Conservation (phyloP, 2,113 vertebrate species). For the Pitta sordida region DNA sequence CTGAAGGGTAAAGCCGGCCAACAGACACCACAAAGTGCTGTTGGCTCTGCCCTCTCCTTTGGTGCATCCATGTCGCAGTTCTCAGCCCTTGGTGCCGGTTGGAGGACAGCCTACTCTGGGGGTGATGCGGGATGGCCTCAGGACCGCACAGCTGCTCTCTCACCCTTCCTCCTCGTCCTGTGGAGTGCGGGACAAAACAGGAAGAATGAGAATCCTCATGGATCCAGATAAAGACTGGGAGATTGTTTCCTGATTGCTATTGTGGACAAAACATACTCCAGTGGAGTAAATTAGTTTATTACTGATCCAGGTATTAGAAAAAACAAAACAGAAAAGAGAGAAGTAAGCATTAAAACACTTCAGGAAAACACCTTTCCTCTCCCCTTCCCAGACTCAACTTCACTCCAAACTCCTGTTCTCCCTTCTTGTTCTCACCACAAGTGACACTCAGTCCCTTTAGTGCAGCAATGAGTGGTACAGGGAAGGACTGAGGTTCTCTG, state of each 20-base stretch:
- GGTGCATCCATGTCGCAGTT: not conserved
- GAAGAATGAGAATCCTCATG: not conserved
- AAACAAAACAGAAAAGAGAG: not conserved
- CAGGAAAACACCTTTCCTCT: not conserved
- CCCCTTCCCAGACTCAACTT: not conserved
- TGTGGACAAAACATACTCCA: fast-evolving
- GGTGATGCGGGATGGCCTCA: not conserved
- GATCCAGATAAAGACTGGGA: not conserved
- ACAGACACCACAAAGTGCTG: not conserved
- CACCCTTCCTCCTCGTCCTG: fast-evolving
- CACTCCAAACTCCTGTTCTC: not conserved
- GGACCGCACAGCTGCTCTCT: fast-evolving
- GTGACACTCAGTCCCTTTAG: not conserved
- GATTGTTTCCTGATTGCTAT: fast-evolving
- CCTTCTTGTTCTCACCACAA: fast-evolving
- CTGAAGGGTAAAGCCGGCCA: not conserved
- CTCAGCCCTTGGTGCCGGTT: fast-evolving
- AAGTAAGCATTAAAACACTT: not conserved
- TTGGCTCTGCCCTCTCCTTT: not conserved
- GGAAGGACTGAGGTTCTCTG: not conserved
- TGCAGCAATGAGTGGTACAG: fast-evolving
- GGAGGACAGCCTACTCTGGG: fast-evolving
- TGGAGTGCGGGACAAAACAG: fast-evolving
- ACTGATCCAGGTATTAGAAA: not conserved
- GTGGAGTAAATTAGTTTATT: not conserved